phyloP scores from a whole-genome alignment of 2,888 invertebrate species.

The Congeria kusceri region DNA sequence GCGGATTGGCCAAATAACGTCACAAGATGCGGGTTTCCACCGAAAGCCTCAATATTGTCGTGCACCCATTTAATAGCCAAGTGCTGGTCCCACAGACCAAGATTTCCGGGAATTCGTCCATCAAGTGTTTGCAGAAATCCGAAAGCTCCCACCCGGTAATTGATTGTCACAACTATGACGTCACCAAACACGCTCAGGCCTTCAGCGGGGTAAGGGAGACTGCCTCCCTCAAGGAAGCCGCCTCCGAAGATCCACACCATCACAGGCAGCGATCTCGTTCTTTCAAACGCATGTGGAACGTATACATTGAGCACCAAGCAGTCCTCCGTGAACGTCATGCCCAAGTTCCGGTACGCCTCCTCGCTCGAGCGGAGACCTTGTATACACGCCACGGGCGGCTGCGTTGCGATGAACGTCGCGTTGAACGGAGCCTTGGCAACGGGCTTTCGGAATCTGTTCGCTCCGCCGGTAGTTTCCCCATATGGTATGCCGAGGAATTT shows the following conservation, averaged over 20 bases:
- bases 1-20: conserved; percentile 53
- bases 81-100: conserved; percentile 57
- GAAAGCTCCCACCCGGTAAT: conserved; percentile 42
- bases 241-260: conserved; percentile 56
- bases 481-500: conserved; percentile 52
- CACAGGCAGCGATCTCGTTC: conserved; percentile 25
- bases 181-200: background rate
- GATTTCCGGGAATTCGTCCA: conserved; percentile 31
- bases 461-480: conserved; percentile 38
- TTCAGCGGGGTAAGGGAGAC: background rate
- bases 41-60: conserved; percentile 39
- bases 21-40: conserved; percentile 32
- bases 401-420: conserved; percentile 16
- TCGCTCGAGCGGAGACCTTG: background rate
- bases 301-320: conserved; percentile 46
- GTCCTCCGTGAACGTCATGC: conserved; percentile 26
- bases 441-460: conserved; percentile 36
- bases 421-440: conserved; percentile 42
- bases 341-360: background rate
- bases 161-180: conserved; percentile 41
- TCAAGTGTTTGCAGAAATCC: conserved; percentile 46
- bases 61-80: conserved; percentile 55
- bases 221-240: conserved; percentile 26
- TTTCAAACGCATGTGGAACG: conserved; percentile 17
- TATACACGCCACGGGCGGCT: conserved; percentile 20